These are phyloP conservation scores for Drosophila busckii DNA, from an alignment of 1,140 invertebrate species.

Conservation along the genomic window DNA sequence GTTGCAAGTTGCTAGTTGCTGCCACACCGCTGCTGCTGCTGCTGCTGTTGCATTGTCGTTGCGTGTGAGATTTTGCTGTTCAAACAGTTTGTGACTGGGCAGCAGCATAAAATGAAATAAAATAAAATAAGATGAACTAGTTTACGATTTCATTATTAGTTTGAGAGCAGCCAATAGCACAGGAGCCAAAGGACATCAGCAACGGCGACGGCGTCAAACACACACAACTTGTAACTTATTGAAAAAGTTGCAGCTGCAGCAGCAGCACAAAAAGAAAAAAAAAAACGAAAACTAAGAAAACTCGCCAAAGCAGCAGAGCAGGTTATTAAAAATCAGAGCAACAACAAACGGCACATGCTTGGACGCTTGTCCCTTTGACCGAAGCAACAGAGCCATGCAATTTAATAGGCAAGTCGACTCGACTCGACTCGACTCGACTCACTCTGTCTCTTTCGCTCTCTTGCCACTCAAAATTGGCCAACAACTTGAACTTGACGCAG, in stretches of 20 bases:
- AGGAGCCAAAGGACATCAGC: constrained; percentile 16
- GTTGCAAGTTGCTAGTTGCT: constrained; percentile 1
- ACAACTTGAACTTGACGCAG: too few relatives aligned
- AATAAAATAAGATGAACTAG: constrained; percentile 62
- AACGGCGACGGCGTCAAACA: constrained; percentile 9
- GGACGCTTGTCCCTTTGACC: too few relatives aligned
- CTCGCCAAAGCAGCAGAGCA: constrained; percentile 23
- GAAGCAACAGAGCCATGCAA: too few relatives aligned
- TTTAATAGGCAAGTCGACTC: too few relatives aligned
- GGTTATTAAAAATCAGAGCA: constrained; percentile 37
- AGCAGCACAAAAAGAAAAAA: constrained; percentile 26
- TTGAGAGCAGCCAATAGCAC: constrained; percentile 56
- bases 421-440: too few relatives aligned
- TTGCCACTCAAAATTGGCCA: too few relatives aligned
- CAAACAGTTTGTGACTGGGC: constrained; percentile 71
- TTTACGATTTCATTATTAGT: constrained; percentile 77
- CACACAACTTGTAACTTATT: constrained; percentile 61
- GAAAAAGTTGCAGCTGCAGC: constrained; percentile 57
- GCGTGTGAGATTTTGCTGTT: constrained; percentile 74
- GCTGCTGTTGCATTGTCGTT: constrained; percentile 53
- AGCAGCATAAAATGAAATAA: constrained; percentile 21
- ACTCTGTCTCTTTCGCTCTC: too few relatives aligned
- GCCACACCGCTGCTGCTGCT: constrained; percentile 15
- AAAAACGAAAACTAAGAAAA: constrained; percentile 1
- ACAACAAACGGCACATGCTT: constrained; percentile 2